A percentile compares a stretch with the other conserved stretches of the same genome.
Evolutionary conservation across 2,888 invertebrate genomes (phyloP).

Genomic region (Ichneumoninae sp.): DNA sequence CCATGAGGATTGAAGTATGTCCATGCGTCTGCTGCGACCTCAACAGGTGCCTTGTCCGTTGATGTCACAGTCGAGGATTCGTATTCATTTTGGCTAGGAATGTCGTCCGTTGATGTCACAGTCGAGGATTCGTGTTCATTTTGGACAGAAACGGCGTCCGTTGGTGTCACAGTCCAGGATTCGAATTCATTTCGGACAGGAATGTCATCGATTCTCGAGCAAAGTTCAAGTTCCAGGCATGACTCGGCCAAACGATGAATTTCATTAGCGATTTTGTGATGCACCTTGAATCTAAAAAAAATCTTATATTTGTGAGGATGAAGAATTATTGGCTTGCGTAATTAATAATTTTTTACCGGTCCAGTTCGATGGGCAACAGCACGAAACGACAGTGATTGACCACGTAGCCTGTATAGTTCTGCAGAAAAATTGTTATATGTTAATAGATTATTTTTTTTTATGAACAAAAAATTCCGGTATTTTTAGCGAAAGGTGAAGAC

Average conservation of each 20-base stretch:
- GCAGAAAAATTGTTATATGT: not conserved
- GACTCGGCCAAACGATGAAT: constrained; percentile 58
- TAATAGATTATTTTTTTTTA: too few species aligned
- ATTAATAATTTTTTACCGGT: constrained; percentile 30
- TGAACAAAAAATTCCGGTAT: too few species aligned
- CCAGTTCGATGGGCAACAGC: constrained; percentile 6
- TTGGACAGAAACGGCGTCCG: too few species aligned
- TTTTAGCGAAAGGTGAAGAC: too few species aligned
- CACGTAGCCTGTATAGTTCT: not conserved
- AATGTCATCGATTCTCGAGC: constrained; percentile 17
- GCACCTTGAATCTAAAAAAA: not conserved
- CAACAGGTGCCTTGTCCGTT: not conserved
- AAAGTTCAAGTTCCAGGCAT: constrained; percentile 52
- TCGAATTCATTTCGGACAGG: not conserved
- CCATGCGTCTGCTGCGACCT: constrained; percentile 4
- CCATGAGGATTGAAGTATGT: not conserved
- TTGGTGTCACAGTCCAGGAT: not conserved
- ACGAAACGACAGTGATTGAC: constrained; percentile 27
- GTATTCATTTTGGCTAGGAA: too few species aligned
- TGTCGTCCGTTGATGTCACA: too few species aligned
- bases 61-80: too few species aligned
- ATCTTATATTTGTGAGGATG: not conserved
- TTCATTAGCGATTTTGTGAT: constrained; percentile 28
- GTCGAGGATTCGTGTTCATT: too few species aligned
- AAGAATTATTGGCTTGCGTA: not conserved